Percentiles rank a stretch among this genome's conserved stretches.
Conservation (phyloP, 2,888 invertebrate genomes). For the Platycnemis pennipes region DNA sequence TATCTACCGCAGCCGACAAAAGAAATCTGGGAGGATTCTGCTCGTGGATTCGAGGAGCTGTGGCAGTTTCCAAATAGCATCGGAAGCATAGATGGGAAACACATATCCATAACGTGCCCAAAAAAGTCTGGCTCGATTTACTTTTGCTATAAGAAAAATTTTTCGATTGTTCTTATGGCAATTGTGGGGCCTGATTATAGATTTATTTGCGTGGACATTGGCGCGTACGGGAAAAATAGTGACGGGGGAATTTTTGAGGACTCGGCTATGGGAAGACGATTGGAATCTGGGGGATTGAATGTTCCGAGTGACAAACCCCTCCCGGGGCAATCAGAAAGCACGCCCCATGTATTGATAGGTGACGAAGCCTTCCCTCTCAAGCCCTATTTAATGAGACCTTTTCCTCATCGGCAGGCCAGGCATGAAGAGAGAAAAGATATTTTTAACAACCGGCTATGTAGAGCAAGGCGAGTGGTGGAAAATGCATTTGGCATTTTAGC, state of each 20-base stretch:
- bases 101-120: background rate
- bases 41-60: constrained; percentile 70
- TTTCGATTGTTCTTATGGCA: background rate
- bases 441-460: background rate
- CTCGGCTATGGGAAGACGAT: background rate
- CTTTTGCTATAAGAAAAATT: background rate
- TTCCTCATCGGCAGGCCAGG: background rate
- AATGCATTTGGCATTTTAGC: constrained; percentile 8
- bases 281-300: background rate
- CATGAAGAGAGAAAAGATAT: background rate
- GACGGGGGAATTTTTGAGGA: background rate
- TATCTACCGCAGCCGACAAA: constrained; percentile 59
- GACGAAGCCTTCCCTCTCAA: background rate
- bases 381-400: background rate
- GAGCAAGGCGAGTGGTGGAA: background rate
- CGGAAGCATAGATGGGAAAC: background rate
- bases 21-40: constrained; percentile 70
- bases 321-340: background rate
- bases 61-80: background rate
- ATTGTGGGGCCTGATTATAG: background rate
- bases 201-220: background rate
- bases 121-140: background rate
- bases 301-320: background rate
- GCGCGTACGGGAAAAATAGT: background rate
- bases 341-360: background rate